Conservation (phyloP, 2,113 vertebrate species). For the Heteronetta atricapilla region DNA sequence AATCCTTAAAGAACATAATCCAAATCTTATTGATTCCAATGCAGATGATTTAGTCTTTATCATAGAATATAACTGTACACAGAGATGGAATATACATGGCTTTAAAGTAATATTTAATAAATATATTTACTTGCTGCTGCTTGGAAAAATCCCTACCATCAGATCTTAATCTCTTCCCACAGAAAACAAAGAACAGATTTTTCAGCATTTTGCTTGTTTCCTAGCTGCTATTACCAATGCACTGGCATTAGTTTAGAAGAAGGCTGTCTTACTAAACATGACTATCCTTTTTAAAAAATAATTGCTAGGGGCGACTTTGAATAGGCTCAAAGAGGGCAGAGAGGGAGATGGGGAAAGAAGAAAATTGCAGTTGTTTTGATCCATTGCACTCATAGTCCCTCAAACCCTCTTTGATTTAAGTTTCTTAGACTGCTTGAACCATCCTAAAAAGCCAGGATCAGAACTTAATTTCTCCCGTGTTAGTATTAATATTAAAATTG, state of each 20-base stretch:
- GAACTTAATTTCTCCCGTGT: not conserved
- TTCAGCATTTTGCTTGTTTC: not conserved
- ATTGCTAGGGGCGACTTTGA: constrained; percentile 4
- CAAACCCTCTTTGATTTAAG: constrained; percentile 29
- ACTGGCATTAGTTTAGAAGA: constrained; percentile 54
- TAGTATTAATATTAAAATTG: not conserved
- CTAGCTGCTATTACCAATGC: constrained; percentile 20
- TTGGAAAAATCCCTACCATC: constrained; percentile 15
- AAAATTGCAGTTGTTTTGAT: constrained; percentile 49
- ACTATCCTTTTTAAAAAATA: constrained; percentile 32
- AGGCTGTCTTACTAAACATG: not conserved
- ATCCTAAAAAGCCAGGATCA: not conserved
- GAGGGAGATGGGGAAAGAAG: not conserved
- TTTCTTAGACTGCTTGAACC: not conserved
- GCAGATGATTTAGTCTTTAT: not conserved
- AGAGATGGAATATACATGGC: not conserved
- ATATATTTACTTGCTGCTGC: not conserved
- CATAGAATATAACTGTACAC: not conserved
- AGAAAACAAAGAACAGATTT: constrained; percentile 51
- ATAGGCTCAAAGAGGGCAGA: constrained; percentile 2
- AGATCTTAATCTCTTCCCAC: not conserved
- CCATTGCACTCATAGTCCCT: not conserved
- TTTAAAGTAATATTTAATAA: constrained; percentile 12
- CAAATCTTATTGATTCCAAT: not conserved
- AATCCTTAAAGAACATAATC: not conserved